Conservation (phyloP, 2,888 invertebrate species). For the Plebejus melissa region DNA sequence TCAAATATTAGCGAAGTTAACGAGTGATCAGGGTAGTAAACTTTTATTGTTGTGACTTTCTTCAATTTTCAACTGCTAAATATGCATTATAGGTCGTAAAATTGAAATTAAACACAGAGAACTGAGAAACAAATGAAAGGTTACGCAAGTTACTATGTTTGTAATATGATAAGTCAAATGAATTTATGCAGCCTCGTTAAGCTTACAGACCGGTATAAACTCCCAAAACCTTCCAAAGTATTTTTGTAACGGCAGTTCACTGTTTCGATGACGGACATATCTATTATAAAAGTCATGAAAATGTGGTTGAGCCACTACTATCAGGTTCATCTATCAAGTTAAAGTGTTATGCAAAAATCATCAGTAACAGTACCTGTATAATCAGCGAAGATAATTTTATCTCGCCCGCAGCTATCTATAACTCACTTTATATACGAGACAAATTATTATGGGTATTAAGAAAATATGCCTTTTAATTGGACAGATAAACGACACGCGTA, state of each 20-base stretch:
- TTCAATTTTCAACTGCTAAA: not conserved
- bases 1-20: not conserved
- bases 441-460: constrained; percentile 17
- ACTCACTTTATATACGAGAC: constrained; percentile 12
- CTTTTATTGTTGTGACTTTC: not conserved
- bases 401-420: constrained; percentile 15
- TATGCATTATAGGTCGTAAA: constrained; percentile 4
- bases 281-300: not conserved
- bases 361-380: not conserved
- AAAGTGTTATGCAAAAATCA: constrained; percentile 17
- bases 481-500: constrained; percentile 19
- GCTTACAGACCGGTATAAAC: not conserved
- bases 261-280: not conserved
- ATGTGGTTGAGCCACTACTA: not conserved
- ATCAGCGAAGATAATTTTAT: constrained; percentile 3
- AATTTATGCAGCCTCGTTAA: not conserved
- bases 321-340: not conserved
- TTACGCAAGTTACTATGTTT: not conserved
- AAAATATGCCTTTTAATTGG: constrained; percentile 22
- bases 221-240: not conserved
- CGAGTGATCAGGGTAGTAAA: not conserved
- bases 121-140: not conserved
- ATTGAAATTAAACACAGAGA: not conserved
- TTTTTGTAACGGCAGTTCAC: not conserved
- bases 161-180: not conserved